phyloP scores from a whole-genome alignment of 2,797 vertebrate genomes.

The Ambastaia sidthimunki region DNA sequence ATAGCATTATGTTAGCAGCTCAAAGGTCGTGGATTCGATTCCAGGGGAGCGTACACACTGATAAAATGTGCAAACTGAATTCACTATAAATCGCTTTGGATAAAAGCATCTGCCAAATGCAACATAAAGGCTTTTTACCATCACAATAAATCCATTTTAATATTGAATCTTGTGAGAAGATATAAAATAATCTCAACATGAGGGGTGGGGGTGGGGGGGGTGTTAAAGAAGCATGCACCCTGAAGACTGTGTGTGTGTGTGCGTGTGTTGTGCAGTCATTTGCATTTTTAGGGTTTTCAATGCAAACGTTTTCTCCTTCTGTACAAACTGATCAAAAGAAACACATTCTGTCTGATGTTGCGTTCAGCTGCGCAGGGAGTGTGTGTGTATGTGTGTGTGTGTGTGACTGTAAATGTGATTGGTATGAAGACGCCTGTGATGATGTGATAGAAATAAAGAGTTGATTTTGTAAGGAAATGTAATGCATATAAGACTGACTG shows the following conservation, averaged over 20 bases:
- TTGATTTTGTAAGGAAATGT: constrained; percentile 47
- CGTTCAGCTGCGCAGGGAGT: constrained; percentile 81
- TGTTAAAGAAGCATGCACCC: constrained; percentile 12
- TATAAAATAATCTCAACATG: neutral
- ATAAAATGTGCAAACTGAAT: too few relatives aligned
- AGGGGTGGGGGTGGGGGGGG: neutral
- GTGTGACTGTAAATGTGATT: constrained; percentile 7
- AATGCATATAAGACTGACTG: constrained; percentile 49
- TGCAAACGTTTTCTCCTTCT: constrained; percentile 94
- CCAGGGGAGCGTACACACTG: too few relatives aligned
- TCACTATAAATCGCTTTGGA: too few relatives aligned
- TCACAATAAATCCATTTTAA: neutral
- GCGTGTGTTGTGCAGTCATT: constrained; percentile 90
- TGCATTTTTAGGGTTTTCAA: constrained; percentile 96
- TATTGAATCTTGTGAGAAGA: neutral
- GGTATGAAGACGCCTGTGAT: constrained; percentile 8
- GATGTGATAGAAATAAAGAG: constrained; percentile 73
- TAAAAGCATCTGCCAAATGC: too few relatives aligned
- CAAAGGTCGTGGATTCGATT: too few relatives aligned
- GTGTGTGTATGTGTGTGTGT: constrained; percentile 81
- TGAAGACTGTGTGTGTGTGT: constrained; percentile 24
- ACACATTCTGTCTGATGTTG: constrained; percentile 95
- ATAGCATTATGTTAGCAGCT: too few relatives aligned
- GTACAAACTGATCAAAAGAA: constrained; percentile 94
- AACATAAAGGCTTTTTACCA: neutral